phyloP scores from a whole-genome alignment of 2,888 invertebrate species.

The Choreutis nemorana region DNA sequence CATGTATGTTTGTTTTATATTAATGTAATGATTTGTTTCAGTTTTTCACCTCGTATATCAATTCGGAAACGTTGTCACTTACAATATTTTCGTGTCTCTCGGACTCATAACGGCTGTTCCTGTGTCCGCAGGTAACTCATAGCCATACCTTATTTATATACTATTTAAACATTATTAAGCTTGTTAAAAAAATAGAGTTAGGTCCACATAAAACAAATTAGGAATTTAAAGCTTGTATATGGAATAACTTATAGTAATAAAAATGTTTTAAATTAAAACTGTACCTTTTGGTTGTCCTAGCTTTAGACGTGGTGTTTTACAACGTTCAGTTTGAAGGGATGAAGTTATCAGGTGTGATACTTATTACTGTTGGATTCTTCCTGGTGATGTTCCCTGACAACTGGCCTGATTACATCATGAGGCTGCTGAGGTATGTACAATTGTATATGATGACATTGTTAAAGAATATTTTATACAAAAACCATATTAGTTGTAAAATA shows the following conservation, averaged over 20 bases:
- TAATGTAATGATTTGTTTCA: constrained; percentile 60
- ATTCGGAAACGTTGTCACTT: constrained; percentile 92
- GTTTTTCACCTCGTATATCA: constrained; percentile 93
- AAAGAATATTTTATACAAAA: no score
- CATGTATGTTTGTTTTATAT: background rate
- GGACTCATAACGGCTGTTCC: constrained; percentile 95
- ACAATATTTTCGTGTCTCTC: constrained; percentile 93
- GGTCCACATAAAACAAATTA: no score
- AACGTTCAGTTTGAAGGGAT: constrained; percentile 90
- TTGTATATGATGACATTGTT: no score
- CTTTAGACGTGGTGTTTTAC: constrained; percentile 86
- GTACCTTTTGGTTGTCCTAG: constrained; percentile 54
- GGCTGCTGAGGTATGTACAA: constrained; percentile 76
- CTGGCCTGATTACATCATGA: constrained; percentile 95
- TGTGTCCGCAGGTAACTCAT: constrained; percentile 85
- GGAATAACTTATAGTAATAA: no score
- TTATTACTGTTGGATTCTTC: constrained; percentile 91
- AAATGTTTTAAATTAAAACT: constrained; percentile 3
- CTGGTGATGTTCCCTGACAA: constrained; percentile 95
- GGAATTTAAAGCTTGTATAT: no score
- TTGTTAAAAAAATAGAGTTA: no score
- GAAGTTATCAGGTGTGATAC: constrained; percentile 93
- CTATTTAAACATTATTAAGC: constrained; percentile 1
- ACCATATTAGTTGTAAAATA: no score
- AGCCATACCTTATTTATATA: constrained; percentile 9